A percentile compares a stretch with the other conserved stretches of the same genome.
Conservation (phyloP, 2,797 vertebrate genomes). For the Macropodus opercularis region DNA sequence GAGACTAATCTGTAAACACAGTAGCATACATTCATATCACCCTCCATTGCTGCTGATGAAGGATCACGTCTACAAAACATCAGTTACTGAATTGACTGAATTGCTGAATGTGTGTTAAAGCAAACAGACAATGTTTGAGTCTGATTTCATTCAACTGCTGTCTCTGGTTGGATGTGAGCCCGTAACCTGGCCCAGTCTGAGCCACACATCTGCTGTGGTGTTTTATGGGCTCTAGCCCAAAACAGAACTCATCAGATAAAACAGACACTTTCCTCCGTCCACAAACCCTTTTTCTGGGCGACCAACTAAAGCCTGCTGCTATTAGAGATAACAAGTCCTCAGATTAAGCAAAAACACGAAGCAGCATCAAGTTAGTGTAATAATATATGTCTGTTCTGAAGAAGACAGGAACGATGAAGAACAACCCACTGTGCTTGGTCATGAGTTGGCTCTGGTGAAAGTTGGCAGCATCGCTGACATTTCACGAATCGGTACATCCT, state of each 20-base stretch:
- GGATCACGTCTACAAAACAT: background rate
- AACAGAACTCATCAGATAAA: slow-evolving; percentile 57
- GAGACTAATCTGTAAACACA: slow-evolving; percentile 3
- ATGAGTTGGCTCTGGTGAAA: slow-evolving; percentile 51
- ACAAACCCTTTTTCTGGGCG: slow-evolving; percentile 37
- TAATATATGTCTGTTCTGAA: slow-evolving; percentile 27
- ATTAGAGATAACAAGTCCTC: slow-evolving; percentile 58
- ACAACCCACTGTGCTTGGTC: slow-evolving; percentile 35
- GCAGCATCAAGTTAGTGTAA: slow-evolving; percentile 27
- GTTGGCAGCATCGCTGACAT: slow-evolving; percentile 66
- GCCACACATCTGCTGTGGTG: slow-evolving; percentile 56
- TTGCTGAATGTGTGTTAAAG: slow-evolving; percentile 19
- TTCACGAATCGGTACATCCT: slow-evolving; percentile 66
- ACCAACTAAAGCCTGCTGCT: slow-evolving; percentile 37
- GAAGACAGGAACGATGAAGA: slow-evolving; percentile 28
- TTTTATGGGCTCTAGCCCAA: slow-evolving; percentile 39
- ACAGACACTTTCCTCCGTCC: slow-evolving; percentile 40
- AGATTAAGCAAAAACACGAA: slow-evolving; percentile 50
- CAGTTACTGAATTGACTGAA: slow-evolving; percentile 5
- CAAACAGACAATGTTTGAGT: slow-evolving; percentile 18
- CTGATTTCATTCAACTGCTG: slow-evolving; percentile 28
- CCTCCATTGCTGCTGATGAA: background rate
- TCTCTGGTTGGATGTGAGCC: slow-evolving; percentile 27
- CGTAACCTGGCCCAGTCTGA: slow-evolving; percentile 22
- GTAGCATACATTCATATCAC: background rate